Conservation (phyloP, 1,140 invertebrate species). For the Leucophenga varia region DNA sequence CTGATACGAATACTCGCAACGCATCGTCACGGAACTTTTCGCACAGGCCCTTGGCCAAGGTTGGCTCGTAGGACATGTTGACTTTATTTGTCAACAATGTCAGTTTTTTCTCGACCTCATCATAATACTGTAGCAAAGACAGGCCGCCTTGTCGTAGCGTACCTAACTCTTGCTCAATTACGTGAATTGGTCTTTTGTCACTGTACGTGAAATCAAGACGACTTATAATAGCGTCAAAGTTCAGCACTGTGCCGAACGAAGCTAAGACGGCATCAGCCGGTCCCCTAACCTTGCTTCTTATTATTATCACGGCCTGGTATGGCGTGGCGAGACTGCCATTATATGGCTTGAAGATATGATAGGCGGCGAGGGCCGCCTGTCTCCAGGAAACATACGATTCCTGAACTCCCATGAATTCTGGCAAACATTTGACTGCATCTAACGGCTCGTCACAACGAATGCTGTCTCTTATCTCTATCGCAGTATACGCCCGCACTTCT, state of each 20-base stretch:
- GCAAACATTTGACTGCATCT: slow-evolving; percentile 8
- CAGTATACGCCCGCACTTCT: too few species aligned
- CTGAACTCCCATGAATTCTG: slow-evolving; percentile 1
- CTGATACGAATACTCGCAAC: slow-evolving; percentile 7
- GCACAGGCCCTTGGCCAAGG: background rate
- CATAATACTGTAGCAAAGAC: background rate
- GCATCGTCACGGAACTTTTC: background rate
- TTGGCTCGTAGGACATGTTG: background rate
- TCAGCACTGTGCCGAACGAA: slow-evolving; percentile 2
- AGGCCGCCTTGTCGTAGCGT: slow-evolving; percentile 3
- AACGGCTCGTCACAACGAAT: slow-evolving; percentile 9
- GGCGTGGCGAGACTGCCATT: slow-evolving; percentile 9
- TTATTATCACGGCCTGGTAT: slow-evolving; percentile 15
- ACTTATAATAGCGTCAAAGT: slow-evolving; percentile 3
- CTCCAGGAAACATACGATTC: slow-evolving; percentile 13
- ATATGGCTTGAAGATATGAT: slow-evolving; percentile 7
- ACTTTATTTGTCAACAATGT: background rate
- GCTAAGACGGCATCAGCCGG: slow-evolving; percentile 2
- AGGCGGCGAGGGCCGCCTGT: slow-evolving; percentile 11
- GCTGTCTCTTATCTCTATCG: slow-evolving; percentile 4
- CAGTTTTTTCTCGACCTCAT: too few species aligned
- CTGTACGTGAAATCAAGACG: slow-evolving; percentile 9
- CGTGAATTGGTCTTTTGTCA: slow-evolving; percentile 10
- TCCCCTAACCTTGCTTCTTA: slow-evolving; percentile 9
- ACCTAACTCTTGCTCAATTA: slow-evolving; percentile 10